phyloP scores from a whole-genome alignment of 2,888 invertebrate genomes.

The Drosophila prolongata region DNA sequence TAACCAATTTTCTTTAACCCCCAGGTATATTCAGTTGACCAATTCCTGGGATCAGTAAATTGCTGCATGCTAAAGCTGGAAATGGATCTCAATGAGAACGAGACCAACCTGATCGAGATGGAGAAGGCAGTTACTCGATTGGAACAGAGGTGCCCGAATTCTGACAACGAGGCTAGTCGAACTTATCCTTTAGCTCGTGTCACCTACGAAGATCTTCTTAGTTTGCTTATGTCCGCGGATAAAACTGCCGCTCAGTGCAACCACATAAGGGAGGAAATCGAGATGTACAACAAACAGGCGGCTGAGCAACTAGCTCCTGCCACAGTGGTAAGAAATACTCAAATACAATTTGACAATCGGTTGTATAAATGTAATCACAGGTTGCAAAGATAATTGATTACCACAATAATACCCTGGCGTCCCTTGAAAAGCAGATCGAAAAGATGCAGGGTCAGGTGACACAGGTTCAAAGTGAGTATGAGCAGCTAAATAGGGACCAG shows the following conservation, averaged over 20 bases:
- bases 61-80: conserved; percentile 40
- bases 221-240: conserved; percentile 47
- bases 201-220: conserved; percentile 39
- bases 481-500: conserved; percentile 3
- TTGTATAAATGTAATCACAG: conserved; percentile 19
- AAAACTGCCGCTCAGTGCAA: conserved; percentile 39
- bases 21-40: conserved; percentile 37
- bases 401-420: conserved; percentile 32
- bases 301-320: neutral
- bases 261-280: conserved; percentile 39
- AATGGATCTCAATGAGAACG: conserved; percentile 49
- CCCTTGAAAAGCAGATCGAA: conserved; percentile 41
- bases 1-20: neutral
- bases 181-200: conserved; percentile 2
- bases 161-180: neutral
- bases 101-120: conserved; percentile 21
- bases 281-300: conserved; percentile 24
- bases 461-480: conserved; percentile 5
- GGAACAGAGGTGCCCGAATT: conserved; percentile 11
- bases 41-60: conserved; percentile 41
- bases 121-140: conserved; percentile 22
- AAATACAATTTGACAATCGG: neutral
- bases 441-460: conserved; percentile 15
- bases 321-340: conserved; percentile 34
- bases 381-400: conserved; percentile 43